Evolutionary conservation across 2,888 invertebrate genomes (phyloP).

Genomic region (Syrista parreyssii): DNA sequence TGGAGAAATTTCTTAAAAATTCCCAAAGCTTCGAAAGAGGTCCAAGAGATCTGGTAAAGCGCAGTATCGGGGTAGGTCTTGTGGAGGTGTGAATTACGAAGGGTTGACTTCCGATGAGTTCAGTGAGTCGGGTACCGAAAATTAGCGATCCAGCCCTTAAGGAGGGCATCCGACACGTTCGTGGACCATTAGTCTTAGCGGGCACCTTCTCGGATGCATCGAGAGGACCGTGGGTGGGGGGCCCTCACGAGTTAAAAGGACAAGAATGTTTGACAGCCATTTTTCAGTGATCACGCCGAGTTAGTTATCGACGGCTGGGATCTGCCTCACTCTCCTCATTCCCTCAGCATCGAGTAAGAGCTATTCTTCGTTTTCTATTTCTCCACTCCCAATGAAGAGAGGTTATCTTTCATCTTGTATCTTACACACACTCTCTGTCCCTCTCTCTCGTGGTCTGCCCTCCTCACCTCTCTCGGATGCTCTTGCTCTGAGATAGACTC

Average conservation of each 20-base stretch:
- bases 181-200: conserved; percentile 52
- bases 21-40: too few relatives aligned
- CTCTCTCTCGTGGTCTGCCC: conserved; percentile 10
- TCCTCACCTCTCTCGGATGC: conserved; percentile 33
- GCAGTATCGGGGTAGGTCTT: too few relatives aligned
- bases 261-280: conserved; percentile 65
- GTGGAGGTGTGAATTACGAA: conserved; percentile 25
- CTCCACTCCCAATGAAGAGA: conserved; percentile 50
- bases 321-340: conserved; percentile 43
- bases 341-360: conserved; percentile 41
- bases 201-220: conserved; percentile 7
- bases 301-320: conserved; percentile 59
- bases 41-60: too few relatives aligned
- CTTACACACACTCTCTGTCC: conserved; percentile 8
- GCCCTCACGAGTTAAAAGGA: conserved; percentile 58
- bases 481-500: conserved; percentile 14
- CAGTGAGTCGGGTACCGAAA: conserved; percentile 39
- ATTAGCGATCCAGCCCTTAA: conserved; percentile 50
- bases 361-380: conserved; percentile 53
- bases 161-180: conserved; percentile 48
- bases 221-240: conserved; percentile 47
- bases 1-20: too few relatives aligned
- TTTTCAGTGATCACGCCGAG: conserved; percentile 63
- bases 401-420: conserved; percentile 41
- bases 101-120: conserved; percentile 26